Conservation (phyloP, 2,888 invertebrate species). For the Galerucella pusilla region DNA sequence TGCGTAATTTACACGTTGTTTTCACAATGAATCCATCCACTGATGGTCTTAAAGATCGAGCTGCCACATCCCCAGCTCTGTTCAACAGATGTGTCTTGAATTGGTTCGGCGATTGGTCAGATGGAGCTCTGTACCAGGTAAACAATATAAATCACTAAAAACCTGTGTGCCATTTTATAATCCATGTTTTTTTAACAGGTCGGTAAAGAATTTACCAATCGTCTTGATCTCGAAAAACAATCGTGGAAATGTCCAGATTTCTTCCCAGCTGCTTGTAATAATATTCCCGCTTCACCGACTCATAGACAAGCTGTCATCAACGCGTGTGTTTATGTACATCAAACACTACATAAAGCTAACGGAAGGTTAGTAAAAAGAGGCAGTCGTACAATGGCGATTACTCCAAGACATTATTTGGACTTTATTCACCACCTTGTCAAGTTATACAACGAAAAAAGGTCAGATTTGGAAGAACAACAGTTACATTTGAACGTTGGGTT, state of each 20-base stretch:
- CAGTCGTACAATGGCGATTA: constrained; percentile 96
- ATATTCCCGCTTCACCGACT: constrained; percentile 77
- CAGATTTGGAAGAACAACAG: constrained; percentile 98
- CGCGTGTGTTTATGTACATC: constrained; percentile 98
- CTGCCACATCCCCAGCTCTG: constrained; percentile 98
- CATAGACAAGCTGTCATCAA: constrained; percentile 99
- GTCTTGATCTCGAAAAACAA: constrained; percentile 91
- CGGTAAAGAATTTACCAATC: constrained; percentile 95
- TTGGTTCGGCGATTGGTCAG: constrained; percentile 99
- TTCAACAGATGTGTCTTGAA: constrained; percentile 99
- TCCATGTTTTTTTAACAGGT: constrained; percentile 66
- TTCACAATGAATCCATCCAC: constrained; percentile 99
- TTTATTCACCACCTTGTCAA: constrained; percentile 99
- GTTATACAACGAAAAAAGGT: constrained; percentile 96
- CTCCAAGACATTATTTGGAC: constrained; percentile 97
- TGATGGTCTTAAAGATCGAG: constrained; percentile 97
- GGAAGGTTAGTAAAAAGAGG: constrained; percentile 90
- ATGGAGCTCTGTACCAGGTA: constrained; percentile 91
- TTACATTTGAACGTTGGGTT: constrained; percentile 98
- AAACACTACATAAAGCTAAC: constrained; percentile 96
- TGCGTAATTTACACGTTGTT: constrained; percentile 99
- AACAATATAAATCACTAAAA: constrained; percentile 29
- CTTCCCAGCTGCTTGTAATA: constrained; percentile 88
- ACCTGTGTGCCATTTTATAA: not conserved
- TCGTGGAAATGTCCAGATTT: constrained; percentile 88